Evolutionary conservation across 2,888 invertebrate species (phyloP), one percentile per base, ranked within the genome.

Genomic region (Lasioglossum calceatum): DNA sequence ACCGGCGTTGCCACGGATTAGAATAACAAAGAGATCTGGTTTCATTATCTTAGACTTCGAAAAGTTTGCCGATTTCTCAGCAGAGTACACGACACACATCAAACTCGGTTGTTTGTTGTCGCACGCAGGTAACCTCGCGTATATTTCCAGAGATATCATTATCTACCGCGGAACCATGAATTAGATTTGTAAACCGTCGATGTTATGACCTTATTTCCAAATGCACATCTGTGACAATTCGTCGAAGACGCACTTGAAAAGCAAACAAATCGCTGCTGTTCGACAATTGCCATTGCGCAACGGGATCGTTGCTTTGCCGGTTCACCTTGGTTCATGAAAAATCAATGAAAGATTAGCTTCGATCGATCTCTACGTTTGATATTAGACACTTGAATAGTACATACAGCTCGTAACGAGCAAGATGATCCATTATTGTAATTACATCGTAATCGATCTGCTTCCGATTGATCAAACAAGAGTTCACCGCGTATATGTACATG

Each of bases 101-200:
- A 27, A 14, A 39, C 14, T 67, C 36, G 4, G 23, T 39, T 2
- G 67, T 39, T 36, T 70, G 8, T 19, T 70, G 39, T 23, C 12
- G 39, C 8, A 70, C 23, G 19, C 12, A 70, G 39, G 36, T 23
- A 70, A 27, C 32, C 44, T 77, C 64, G 42, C 19, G 32, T 32
- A 64, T 32, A 32, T 64, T 64, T 64, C 64, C 64, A 32, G 5
- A 64, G 64, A 64, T 64, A 64, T 44, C 36, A 23, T 70, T 44
- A 77, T 77, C 58, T 27, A 64, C 32, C 44, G 16, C 16, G 77
- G 27, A n/a, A 77, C 44, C 44, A 16, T 67, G 44, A 77, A 44
- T 36, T 67, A 47, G 5, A 32, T 47, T 47, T 67, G 10, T 23
- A 70, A 39, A 70, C 36, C 39, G 19, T 16, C 19, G 2, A 16